Evolutionary conservation across 2,797 vertebrate species (phyloP), one percentile per base, ranked within the genome.

Genomic region (Myotis daubentonii): DNA sequence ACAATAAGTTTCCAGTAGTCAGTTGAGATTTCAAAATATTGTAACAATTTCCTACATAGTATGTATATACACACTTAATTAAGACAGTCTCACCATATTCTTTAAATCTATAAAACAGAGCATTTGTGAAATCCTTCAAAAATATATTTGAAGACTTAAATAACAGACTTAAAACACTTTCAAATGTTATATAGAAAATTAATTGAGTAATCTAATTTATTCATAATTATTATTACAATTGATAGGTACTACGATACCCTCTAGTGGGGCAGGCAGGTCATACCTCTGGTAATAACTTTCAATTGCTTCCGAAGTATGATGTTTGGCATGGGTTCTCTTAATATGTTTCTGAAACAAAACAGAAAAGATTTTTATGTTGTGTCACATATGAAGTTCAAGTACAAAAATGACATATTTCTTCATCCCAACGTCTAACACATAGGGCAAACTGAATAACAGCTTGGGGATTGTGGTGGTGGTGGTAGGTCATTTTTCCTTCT

Each of bases 251-350:
- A 96, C 87, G 92, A 97, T 96, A 97, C 88, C 93, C 93, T 97
- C 94, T 98, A 98, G 90, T 65, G 88, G 87, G 94, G 84, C 95
- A 95, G 93, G 57, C 84, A 97, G 88, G 91, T 96, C 97, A 97
- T 98, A 99, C 99, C 98, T 99, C 98, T 99, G 98, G 97, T 99
- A 99, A 97, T 99, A 99, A 97, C 92, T 98, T 98, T 99, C 99
- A 84, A 99, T 98, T 71, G 98, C 98, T 94, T 99, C 99, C 70
- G 98, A 97, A 87, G 98, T 97, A 85, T 99, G 99, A 98, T 99
- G 99, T 87, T 98, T 99, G 93, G 97, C 98, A 97, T 99, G 98
- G 72, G 99, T 99, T 98, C 98, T 99, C 98, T 99, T 99, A 97
- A 99, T 99, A 97, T 99, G 98, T 98, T 99, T 99, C 99, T 99